A percentile compares a stretch with the other conserved stretches of the same genome.
Evolutionary conservation across 1,140 invertebrate species (phyloP).

Genomic region (Grapholita molesta): DNA sequence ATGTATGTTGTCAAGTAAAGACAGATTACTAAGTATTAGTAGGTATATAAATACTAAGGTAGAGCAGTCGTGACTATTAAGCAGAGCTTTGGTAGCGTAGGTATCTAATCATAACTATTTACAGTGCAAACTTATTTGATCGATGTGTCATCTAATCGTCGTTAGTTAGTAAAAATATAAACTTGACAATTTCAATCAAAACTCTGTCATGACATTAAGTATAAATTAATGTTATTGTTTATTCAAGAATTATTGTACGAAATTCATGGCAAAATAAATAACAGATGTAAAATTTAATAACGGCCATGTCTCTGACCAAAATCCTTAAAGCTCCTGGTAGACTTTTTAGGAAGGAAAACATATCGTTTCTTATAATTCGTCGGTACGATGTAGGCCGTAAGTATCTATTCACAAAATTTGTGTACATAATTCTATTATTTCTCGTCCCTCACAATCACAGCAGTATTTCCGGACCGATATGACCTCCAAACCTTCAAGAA

Average conservation of each 20-base stretch:
- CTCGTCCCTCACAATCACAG: too few species aligned
- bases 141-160: background rate
- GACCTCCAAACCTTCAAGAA: too few species aligned
- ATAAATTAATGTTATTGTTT: background rate
- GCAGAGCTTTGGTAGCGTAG: too few species aligned
- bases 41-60: too few species aligned
- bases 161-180: background rate
- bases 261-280: background rate
- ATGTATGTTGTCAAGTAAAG: too few species aligned
- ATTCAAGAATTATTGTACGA: background rate
- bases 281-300: background rate
- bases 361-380: conserved; percentile 56
- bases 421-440: too few species aligned
- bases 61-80: too few species aligned
- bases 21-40: too few species aligned
- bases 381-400: conserved; percentile 61
- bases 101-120: too few species aligned
- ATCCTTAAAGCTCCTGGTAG: conserved; percentile 48
- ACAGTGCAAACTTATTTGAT: too few species aligned
- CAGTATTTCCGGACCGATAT: too few species aligned
- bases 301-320: conserved; percentile 55
- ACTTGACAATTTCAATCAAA: background rate
- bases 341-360: conserved; percentile 61
- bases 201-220: background rate
- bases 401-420: conserved; percentile 10